Conservation (phyloP, 2,797 vertebrate species). For the Emydoidea blandingii region DNA sequence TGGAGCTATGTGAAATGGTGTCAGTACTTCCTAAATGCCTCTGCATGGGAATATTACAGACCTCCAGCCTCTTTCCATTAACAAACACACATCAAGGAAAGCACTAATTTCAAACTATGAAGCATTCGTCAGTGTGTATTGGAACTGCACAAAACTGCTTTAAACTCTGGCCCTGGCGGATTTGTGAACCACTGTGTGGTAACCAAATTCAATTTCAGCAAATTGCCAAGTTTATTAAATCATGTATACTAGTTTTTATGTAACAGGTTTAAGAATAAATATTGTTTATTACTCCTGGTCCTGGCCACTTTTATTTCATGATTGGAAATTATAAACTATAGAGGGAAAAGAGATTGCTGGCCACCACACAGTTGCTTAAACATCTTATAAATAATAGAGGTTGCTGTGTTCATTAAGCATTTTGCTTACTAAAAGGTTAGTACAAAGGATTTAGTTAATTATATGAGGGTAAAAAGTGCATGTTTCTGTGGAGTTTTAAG, state of each 20-base stretch:
- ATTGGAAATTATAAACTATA: background rate
- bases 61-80: background rate
- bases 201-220: background rate
- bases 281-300: background rate
- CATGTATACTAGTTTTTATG: background rate
- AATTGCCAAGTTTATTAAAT: background rate
- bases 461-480: background rate
- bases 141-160: background rate
- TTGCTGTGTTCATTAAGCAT: background rate
- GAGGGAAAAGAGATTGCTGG: background rate
- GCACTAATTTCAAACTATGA: background rate
- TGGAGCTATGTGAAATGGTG: background rate
- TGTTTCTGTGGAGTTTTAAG: background rate
- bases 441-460: background rate
- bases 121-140: background rate
- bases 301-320: background rate
- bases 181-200: background rate
- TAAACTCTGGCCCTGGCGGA: background rate
- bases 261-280: background rate
- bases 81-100: background rate
- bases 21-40: background rate
- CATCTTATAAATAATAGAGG: background rate
- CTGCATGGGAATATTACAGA: no score
- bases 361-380: background rate
- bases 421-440: background rate